Evolutionary conservation across 2,113 vertebrate genomes (phyloP).

Genomic region (Pangasianodon hypophthalmus): DNA sequence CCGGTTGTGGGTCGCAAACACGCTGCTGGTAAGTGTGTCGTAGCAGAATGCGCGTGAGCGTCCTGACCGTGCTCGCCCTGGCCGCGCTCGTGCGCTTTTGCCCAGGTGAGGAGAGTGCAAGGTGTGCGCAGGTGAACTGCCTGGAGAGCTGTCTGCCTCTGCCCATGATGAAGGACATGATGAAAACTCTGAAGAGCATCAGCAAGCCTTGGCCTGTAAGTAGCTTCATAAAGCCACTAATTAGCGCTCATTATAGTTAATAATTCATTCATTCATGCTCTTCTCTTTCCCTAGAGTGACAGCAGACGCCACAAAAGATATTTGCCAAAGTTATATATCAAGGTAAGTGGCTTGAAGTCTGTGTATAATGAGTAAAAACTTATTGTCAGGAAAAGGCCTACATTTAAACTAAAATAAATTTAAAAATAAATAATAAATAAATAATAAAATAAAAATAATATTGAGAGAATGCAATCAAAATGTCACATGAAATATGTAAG

Average conservation of each 20-base stretch:
- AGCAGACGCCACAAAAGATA: slow-evolving; percentile 14
- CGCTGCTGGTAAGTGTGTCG: too few species aligned
- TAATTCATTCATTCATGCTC: not conserved
- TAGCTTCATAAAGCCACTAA: not conserved
- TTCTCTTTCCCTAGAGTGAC: slow-evolving; percentile 45
- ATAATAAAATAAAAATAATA: not conserved
- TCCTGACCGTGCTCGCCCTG: slow-evolving; percentile 25
- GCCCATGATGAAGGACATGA: slow-evolving; percentile 39
- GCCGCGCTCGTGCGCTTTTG: slow-evolving; percentile 27
- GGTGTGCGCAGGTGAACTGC: slow-evolving; percentile 25
- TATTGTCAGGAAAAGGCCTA: not conserved
- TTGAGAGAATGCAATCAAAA: not conserved
- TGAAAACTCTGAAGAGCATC: not conserved
- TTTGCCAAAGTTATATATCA: slow-evolving; percentile 30
- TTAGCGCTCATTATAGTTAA: not conserved
- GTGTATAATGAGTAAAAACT: not conserved
- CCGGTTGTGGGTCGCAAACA: not conserved
- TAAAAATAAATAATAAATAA: not conserved
- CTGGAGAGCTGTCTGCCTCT: not conserved
- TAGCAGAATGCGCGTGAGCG: slow-evolving; percentile 13
- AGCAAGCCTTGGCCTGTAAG: slow-evolving; percentile 40
- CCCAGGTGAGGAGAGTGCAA: not conserved
- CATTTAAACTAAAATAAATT: not conserved
- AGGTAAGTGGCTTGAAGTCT: slow-evolving; percentile 38
- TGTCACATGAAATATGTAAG: not conserved